A percentile compares a stretch with the other conserved stretches of the same genome.
Evolutionary conservation across 2,113 vertebrate genomes (phyloP).

Genomic region (Daphoenositta chrysoptera): DNA sequence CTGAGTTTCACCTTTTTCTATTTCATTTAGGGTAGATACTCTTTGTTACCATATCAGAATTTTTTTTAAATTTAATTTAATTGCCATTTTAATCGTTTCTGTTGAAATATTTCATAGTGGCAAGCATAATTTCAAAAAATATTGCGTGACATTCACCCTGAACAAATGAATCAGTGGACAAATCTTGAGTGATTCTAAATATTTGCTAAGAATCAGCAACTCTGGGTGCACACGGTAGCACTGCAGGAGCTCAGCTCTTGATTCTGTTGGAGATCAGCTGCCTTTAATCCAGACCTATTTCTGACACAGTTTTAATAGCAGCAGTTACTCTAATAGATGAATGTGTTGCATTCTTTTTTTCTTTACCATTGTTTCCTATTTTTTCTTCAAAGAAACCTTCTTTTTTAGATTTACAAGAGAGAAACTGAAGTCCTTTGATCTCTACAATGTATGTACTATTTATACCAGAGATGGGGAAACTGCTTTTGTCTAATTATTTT

Average conservation of each 20-base stretch:
- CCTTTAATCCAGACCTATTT: conserved; percentile 14
- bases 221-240: neutral
- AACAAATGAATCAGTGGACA: neutral
- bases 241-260: neutral
- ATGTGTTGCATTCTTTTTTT: neutral
- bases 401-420: conserved; percentile 35
- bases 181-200: neutral
- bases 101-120: neutral
- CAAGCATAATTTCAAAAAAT: neutral
- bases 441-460: conserved; percentile 37
- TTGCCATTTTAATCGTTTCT: neutral
- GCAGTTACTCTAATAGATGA: neutral
- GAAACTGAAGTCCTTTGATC: conserved; percentile 64
- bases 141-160: neutral
- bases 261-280: neutral
- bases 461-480: conserved; percentile 30
- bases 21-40: neutral
- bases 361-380: conserved; percentile 1
- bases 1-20: neutral
- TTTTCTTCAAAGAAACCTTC: conserved; percentile 37
- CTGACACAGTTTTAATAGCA: conserved; percentile 24
- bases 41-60: neutral
- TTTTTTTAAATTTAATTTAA: neutral
- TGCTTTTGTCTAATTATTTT: conserved; percentile 75
- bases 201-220: neutral